phyloP scores from a whole-genome alignment of 2,888 invertebrate genomes.

The Nezara viridula region DNA sequence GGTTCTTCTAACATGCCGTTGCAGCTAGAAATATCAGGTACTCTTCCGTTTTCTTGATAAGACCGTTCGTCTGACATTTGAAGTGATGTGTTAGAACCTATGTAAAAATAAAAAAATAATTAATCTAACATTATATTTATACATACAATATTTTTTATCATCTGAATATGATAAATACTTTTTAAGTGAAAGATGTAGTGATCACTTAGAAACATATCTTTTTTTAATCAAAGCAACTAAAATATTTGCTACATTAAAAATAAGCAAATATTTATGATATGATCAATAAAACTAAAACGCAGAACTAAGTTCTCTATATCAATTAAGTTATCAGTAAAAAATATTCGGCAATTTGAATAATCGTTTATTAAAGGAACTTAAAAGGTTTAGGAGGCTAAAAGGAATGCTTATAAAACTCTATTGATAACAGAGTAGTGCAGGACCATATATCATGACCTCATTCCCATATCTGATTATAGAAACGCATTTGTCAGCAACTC shows the following conservation, averaged over 20 bases:
- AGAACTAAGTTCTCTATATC: not conserved
- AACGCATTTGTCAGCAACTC: not conserved
- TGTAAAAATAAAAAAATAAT: not conserved
- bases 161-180: no score
- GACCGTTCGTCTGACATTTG: conserved; percentile 17
- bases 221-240: no score
- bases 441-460: not conserved
- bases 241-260: no score
- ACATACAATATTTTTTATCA: no score
- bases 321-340: not conserved
- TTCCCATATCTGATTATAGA: not conserved
- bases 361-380: not conserved
- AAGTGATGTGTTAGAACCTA: conserved; percentile 13
- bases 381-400: not conserved
- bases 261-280: not conserved
- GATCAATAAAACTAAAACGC: no score
- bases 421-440: not conserved
- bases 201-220: no score
- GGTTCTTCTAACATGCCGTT: conserved; percentile 54
- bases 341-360: not conserved
- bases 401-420: not conserved
- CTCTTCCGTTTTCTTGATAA: conserved; percentile 55
- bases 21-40: conserved; percentile 33
- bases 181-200: no score
- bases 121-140: no score